Evolutionary conservation across 2,888 invertebrate genomes (phyloP), one percentile per base, ranked within the genome.

Genomic region (Nineta flava): DNA sequence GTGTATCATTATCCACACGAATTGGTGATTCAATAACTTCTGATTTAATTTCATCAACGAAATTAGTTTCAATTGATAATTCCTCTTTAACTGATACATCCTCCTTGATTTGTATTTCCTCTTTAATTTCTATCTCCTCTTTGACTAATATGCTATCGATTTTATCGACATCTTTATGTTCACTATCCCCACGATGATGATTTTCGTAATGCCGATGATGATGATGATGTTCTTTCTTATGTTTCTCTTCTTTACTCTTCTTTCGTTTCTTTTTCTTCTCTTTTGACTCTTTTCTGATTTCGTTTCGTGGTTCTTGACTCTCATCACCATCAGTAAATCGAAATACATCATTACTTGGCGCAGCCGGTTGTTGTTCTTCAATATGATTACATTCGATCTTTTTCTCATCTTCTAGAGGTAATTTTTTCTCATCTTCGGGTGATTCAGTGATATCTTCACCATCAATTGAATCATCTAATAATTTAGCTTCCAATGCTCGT

Each of bases 221-320:
- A 60, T 80, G 77, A 59, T 79, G 77, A 53, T 79, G 76, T 60
- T 76, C 76, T 35, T 82, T 76, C 59, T 74, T 77, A 55, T 79
- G 77, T 54, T 79, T 76, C 53, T 87, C 87, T 58, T 87, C 87
- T 62, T 81, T 85, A 49, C 79, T 85, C 61, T 82, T 84, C 64
- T 87, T 88, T 58, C 86, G 80, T 64, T 87, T 88, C 67, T 88
- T 88, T 65, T 84, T 87, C 66, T 83, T 86, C 57, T 87, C 86
- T 61, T 81, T 83, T 48, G 71, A 70, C 55, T 83, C 77, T 65
- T 75, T 71, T 58, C 73, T 61, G 56, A 69, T 73, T 59, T 73
- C 60, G 58, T 65, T 61, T 59, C 60, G 59, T 2, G 66, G 61
- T 17, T 68, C 61, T 47, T 71, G 60, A 41, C 72, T 73, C 58